Evolutionary conservation across 2,888 invertebrate genomes (phyloP).

Genomic region (Drosophila aldrichi): DNA sequence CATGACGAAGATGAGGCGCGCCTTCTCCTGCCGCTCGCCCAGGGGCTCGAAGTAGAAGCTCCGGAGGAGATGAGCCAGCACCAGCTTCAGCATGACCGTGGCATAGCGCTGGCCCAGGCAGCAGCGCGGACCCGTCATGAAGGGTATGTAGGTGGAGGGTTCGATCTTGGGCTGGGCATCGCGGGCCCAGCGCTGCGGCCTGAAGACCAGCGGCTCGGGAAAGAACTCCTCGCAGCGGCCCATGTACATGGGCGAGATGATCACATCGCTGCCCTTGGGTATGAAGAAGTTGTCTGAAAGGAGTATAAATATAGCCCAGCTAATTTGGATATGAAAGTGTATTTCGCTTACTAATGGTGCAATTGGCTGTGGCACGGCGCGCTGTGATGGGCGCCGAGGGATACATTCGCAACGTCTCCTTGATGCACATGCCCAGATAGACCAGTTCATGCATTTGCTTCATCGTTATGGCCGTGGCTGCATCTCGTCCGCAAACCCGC

Average conservation of each 20-base stretch:
- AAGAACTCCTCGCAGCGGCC: slow-evolving; percentile 71
- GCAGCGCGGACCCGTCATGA: slow-evolving; percentile 63
- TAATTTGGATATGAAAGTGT: no score
- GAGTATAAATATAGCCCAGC: no score
- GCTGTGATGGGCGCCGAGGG: slow-evolving; percentile 67
- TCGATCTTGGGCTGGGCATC: slow-evolving; percentile 62
- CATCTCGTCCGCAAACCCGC: slow-evolving; percentile 61
- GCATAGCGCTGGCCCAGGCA: slow-evolving; percentile 71
- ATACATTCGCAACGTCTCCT: slow-evolving; percentile 71
- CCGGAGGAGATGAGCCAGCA: slow-evolving; percentile 57
- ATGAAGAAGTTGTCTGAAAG: slow-evolving; percentile 59
- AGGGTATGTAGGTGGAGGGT: slow-evolving; percentile 62
- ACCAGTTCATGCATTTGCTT: slow-evolving; percentile 60
- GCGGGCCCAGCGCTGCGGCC: slow-evolving; percentile 66
- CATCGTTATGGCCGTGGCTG: slow-evolving; percentile 31
- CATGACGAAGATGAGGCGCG: slow-evolving; percentile 51
- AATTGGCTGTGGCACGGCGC: slow-evolving; percentile 58
- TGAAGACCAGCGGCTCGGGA: slow-evolving; percentile 54
- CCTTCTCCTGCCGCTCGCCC: slow-evolving; percentile 53
- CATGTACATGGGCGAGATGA: slow-evolving; percentile 68
- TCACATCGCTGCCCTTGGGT: slow-evolving; percentile 62
- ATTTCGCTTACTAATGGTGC: slow-evolving; percentile 54
- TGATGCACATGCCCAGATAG: slow-evolving; percentile 75
- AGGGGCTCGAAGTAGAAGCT: slow-evolving; percentile 58
- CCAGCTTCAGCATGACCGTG: slow-evolving; percentile 68